Percentiles rank a stretch among this genome's conserved stretches.
These are phyloP conservation scores for Ephialtes manifestator DNA, from an alignment of 2,888 invertebrate genomes.

Conservation along the genomic window DNA sequence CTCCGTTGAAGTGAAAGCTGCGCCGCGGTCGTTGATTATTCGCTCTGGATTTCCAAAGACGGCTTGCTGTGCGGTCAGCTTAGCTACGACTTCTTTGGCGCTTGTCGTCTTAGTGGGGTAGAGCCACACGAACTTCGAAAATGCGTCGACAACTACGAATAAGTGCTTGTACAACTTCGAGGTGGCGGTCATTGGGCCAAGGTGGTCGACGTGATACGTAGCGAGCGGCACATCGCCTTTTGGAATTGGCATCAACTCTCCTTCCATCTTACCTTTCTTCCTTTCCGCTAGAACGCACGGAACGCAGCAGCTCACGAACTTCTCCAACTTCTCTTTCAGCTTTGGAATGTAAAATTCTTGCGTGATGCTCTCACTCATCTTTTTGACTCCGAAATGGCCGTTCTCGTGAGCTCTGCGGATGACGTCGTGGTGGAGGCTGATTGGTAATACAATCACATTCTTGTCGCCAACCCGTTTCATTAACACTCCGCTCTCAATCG, in stretches of 20 bases:
- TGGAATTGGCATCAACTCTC: conserved; percentile 74
- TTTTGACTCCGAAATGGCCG: conserved; percentile 63
- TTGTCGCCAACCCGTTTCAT: conserved; percentile 50
- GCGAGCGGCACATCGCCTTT: conserved; percentile 77
- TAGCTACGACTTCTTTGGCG: conserved; percentile 66
- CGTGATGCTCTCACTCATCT: conserved; percentile 52
- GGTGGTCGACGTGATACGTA: conserved; percentile 80
- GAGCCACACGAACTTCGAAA: too few species aligned
- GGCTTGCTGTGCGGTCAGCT: conserved; percentile 42
- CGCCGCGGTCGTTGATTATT: conserved; percentile 69
- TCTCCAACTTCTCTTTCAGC: conserved; percentile 63
- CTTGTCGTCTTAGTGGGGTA: conserved; percentile 77
- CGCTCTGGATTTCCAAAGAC: conserved; percentile 63
- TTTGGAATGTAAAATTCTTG: conserved; percentile 67
- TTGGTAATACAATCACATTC: conserved; percentile 33
- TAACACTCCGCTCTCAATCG: conserved; percentile 45
- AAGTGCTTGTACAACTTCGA: conserved; percentile 77
- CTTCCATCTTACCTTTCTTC: conserved; percentile 77
- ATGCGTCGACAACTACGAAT: conserved; percentile 77
- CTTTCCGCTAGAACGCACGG: conserved; percentile 74
- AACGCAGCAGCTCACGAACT: conserved; percentile 70
- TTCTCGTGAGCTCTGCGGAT: conserved; percentile 63
- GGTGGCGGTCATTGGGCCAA: conserved; percentile 78
- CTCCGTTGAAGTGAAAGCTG: conserved; percentile 68
- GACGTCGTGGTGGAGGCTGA: conserved; percentile 36